Evolutionary conservation across 2,797 vertebrate genomes (phyloP).

Genomic region (Somateria mollissima): DNA sequence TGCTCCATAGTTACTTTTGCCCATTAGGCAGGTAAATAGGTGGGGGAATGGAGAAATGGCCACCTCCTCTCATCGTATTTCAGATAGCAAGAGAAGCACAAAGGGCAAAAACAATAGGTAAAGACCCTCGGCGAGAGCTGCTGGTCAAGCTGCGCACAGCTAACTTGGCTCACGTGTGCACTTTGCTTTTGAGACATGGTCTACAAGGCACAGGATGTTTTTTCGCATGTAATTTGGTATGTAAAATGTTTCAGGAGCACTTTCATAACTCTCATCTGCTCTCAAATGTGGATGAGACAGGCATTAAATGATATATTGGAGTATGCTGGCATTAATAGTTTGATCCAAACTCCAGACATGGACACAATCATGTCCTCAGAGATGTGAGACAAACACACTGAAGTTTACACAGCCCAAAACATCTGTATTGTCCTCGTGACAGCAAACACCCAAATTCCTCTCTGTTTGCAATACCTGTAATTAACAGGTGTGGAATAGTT

Average conservation of each 20-base stretch:
- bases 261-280: neutral
- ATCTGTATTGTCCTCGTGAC: neutral
- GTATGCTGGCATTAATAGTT: neutral
- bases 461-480: constrained; percentile 28
- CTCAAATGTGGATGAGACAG: no score
- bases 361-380: accelerated
- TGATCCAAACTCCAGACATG: neutral
- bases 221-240: neutral
- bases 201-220: neutral
- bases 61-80: neutral
- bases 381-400: neutral
- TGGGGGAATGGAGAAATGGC: neutral
- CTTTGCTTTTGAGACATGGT: no score
- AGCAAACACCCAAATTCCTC: constrained; percentile 55
- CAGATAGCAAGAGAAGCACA: neutral
- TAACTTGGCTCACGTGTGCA: neutral
- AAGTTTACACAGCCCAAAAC: neutral
- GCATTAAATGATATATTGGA: neutral
- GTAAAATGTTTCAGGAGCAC: neutral
- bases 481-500: constrained; percentile 63
- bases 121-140: neutral
- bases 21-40: neutral
- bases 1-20: neutral
- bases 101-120: neutral
- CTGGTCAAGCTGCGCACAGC: neutral